These are phyloP conservation scores for Phaetusa simplex DNA, from an alignment of 2,113 vertebrate species.

Conservation along the genomic window DNA sequence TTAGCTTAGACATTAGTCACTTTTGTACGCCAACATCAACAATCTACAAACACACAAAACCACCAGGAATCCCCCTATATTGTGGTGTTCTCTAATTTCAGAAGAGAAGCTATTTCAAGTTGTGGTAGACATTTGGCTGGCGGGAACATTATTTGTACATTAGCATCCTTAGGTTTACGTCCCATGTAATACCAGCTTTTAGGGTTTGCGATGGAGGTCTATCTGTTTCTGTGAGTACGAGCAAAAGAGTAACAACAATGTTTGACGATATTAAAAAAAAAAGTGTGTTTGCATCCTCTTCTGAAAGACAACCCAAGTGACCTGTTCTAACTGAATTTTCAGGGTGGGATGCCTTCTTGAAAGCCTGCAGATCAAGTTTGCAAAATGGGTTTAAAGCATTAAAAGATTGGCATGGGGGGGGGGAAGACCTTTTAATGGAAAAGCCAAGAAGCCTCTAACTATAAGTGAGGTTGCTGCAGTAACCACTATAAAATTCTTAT, in stretches of 20 bases:
- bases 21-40: background rate
- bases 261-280: background rate
- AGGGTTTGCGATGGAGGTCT: background rate
- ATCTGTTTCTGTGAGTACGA: accelerated
- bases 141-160: background rate
- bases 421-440: background rate
- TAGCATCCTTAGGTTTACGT: background rate
- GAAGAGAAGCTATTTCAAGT: background rate
- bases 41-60: background rate
- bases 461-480: background rate
- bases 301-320: background rate
- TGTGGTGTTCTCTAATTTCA: background rate
- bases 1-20: background rate
- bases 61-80: background rate
- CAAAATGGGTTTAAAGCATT: background rate
- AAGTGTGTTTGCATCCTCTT: background rate
- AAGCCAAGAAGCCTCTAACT: background rate
- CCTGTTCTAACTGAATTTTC: background rate
- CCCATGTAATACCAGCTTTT: background rate
- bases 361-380: background rate
- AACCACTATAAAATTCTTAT: slow-evolving; percentile 36
- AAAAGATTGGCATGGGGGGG: background rate
- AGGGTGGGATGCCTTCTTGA: background rate
- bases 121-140: background rate
- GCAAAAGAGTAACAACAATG: background rate